Conservation (phyloP, 2,113 vertebrate genomes). For the Bettongia penicillata region DNA sequence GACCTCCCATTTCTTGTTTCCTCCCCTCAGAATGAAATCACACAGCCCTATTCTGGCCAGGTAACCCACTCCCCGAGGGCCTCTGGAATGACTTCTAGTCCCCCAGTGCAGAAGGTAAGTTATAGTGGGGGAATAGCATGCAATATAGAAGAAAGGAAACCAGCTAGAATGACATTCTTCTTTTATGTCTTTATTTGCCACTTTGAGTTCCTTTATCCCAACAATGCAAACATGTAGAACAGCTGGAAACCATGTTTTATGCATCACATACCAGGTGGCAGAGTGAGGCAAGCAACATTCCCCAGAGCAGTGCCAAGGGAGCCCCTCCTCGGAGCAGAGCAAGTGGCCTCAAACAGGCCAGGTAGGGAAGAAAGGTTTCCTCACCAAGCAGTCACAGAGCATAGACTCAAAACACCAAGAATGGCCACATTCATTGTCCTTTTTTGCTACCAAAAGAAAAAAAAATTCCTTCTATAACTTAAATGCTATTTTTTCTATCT, state of each 20-base stretch:
- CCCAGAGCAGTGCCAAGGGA: slow-evolving; percentile 74
- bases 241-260: slow-evolving; percentile 75
- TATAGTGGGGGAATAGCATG: neutral
- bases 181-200: slow-evolving; percentile 83
- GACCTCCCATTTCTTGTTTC: neutral
- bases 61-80: neutral
- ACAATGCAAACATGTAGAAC: slow-evolving; percentile 73
- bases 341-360: slow-evolving; percentile 56
- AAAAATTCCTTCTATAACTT: slow-evolving; percentile 83
- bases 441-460: slow-evolving; percentile 76
- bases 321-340: slow-evolving; percentile 71
- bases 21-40: neutral
- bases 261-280: slow-evolving; percentile 73
- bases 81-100: neutral
- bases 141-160: neutral
- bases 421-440: slow-evolving; percentile 62
- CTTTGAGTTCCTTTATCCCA: slow-evolving; percentile 78
- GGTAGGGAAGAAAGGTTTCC: slow-evolving; percentile 59
- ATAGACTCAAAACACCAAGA: slow-evolving; percentile 72
- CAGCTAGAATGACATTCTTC: slow-evolving; percentile 60
- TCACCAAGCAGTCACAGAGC: slow-evolving; percentile 68
- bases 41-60: neutral
- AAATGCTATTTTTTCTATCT: slow-evolving; percentile 84
- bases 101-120: neutral
- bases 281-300: slow-evolving; percentile 65